Evolutionary conservation across 1,140 invertebrate genomes (phyloP).

Genomic region (Drosophila aff.): DNA sequence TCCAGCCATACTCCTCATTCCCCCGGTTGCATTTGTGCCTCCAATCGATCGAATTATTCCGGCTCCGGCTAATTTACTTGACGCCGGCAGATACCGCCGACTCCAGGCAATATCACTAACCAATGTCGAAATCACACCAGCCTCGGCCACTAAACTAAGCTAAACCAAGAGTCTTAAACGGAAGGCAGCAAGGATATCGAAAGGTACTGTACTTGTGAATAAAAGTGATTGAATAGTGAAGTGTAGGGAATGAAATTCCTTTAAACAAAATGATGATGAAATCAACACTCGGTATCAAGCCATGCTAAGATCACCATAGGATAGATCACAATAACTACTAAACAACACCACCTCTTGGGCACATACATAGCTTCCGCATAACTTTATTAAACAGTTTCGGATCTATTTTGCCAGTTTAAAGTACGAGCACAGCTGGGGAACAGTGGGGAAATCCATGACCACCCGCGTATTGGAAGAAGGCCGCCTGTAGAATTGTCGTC

Average conservation of each 20-base stretch:
- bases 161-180: neutral
- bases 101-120: neutral
- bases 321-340: neutral
- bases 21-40: conserved; percentile 24
- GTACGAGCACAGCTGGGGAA: neutral
- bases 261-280: neutral
- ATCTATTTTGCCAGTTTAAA: neutral
- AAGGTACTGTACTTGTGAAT: neutral
- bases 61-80: conserved; percentile 64
- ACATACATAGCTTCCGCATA: too few relatives aligned
- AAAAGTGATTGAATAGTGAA: too few relatives aligned
- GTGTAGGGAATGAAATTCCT: neutral
- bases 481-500: neutral
- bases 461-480: conserved; percentile 26
- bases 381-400: neutral
- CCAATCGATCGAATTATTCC: conserved; percentile 50
- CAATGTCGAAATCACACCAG: neutral
- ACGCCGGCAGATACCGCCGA: conserved; percentile 22
- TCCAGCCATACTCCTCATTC: conserved; percentile 25
- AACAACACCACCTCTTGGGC: neutral
- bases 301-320: neutral
- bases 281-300: neutral
- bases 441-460: conserved; percentile 12
- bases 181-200: neutral
- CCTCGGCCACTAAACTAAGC: neutral